Evolutionary conservation across 2,113 vertebrate species (phyloP).

Genomic region (Corythornis madagascariensis): DNA sequence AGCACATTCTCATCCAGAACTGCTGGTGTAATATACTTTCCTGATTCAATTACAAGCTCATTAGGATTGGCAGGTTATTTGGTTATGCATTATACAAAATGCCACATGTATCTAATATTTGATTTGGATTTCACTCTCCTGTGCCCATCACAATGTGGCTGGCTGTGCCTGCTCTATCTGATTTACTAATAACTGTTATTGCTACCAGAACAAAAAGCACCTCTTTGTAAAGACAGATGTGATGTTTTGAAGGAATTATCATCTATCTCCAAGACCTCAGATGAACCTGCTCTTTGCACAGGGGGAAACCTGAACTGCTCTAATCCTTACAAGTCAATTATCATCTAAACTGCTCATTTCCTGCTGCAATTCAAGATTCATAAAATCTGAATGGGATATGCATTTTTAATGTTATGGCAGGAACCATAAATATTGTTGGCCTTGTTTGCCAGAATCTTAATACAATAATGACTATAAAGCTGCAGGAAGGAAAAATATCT

Average conservation of each 20-base stretch:
- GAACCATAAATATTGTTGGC: slow-evolving; percentile 67
- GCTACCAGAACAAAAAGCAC: slow-evolving; percentile 4
- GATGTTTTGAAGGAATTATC: slow-evolving; percentile 10
- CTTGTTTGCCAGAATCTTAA: slow-evolving; percentile 70
- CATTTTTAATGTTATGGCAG: slow-evolving; percentile 72
- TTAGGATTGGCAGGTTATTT: slow-evolving; percentile 20
- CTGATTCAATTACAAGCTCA: slow-evolving; percentile 22
- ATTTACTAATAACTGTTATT: slow-evolving; percentile 30
- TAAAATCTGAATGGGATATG: slow-evolving; percentile 70
- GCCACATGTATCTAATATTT: neutral
- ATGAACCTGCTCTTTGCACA: slow-evolving; percentile 56
- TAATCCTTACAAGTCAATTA: slow-evolving; percentile 70
- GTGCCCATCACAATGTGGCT: neutral
- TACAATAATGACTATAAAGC: slow-evolving; percentile 57
- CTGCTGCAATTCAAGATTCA: slow-evolving; percentile 68
- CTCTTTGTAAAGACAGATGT: slow-evolving; percentile 23
- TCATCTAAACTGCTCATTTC: slow-evolving; percentile 71
- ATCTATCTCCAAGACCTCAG: slow-evolving; percentile 53
- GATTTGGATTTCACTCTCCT: slow-evolving; percentile 6
- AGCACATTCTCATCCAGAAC: neutral
- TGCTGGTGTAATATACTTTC: neutral
- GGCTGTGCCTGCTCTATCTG: neutral
- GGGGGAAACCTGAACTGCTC: slow-evolving; percentile 43
- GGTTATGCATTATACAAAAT: slow-evolving; percentile 1
- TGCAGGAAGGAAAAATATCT: slow-evolving; percentile 49